Percentiles rank a stretch among this genome's conserved stretches.
Conservation (phyloP, 2,113 vertebrate genomes). For the Aegithalos caudatus region DNA sequence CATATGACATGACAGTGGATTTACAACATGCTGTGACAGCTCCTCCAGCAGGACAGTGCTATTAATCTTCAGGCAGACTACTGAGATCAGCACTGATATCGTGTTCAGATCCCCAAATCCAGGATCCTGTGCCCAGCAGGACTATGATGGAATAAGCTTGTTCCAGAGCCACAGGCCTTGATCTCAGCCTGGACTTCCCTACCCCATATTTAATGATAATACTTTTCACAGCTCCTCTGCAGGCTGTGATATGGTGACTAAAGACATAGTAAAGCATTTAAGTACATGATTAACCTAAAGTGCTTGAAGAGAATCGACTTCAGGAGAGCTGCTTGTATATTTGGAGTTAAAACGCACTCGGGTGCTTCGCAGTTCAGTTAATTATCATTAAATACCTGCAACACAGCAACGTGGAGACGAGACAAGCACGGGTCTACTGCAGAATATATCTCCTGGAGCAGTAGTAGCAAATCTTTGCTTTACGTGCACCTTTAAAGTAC, state of each 20-base stretch:
- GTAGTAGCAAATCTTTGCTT: not conserved
- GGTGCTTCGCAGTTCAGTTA: not conserved
- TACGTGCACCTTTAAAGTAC: not conserved
- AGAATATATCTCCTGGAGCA: not conserved
- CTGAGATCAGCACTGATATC: not conserved
- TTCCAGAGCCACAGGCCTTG: not conserved
- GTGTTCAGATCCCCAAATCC: not conserved
- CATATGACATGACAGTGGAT: not conserved
- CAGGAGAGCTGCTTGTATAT: not conserved
- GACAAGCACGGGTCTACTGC: not conserved
- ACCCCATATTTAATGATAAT: not conserved
- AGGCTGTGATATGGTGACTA: not conserved
- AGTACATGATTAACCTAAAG: constrained; percentile 7
- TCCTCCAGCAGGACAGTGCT: not conserved
- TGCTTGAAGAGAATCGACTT: not conserved
- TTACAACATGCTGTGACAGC: constrained; percentile 14
- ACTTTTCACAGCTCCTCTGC: not conserved
- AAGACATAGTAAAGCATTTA: not conserved
- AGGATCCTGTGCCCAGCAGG: not conserved
- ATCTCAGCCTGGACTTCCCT: not conserved
- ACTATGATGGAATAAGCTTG: not conserved
- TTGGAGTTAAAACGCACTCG: not conserved
- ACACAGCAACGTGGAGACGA: not conserved
- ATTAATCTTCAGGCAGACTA: not conserved
- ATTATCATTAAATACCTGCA: constrained; percentile 2